Percentiles rank a stretch among this genome's conserved stretches.
Evolutionary conservation across 2,797 vertebrate genomes (phyloP).

Genomic region (Trachops cirrhosus): DNA sequence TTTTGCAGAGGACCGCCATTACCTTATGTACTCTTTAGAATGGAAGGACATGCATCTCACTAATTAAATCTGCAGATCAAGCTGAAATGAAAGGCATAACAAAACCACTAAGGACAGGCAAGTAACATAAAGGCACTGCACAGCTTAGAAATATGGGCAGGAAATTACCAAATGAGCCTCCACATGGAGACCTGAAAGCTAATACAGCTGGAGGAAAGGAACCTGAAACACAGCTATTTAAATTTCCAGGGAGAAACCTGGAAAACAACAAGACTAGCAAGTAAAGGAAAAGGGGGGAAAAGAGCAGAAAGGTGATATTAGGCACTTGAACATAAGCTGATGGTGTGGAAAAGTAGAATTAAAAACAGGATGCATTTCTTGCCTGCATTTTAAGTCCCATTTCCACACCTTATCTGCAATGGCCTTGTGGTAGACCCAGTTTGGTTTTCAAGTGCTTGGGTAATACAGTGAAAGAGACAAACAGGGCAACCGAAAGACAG

Average conservation of each 20-base stretch:
- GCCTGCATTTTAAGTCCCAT: not conserved
- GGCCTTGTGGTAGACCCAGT: not conserved
- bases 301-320: conserved; percentile 32
- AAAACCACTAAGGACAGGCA: conserved; percentile 64
- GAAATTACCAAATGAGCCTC: conserved; percentile 68
- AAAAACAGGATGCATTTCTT: not conserved
- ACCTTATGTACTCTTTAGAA: conserved; percentile 31
- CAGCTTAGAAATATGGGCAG: conserved; percentile 58
- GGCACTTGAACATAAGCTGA: conserved; percentile 11
- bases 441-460: not conserved
- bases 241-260: conserved; percentile 51
- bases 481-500: not conserved
- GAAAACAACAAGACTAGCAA: not conserved
- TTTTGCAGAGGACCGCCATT: not conserved
- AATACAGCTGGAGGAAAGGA: conserved; percentile 49
- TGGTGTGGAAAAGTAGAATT: not conserved
- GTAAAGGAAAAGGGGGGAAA: not conserved
- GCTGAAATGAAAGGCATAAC: conserved; percentile 70
- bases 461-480: not conserved
- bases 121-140: conserved; percentile 43
- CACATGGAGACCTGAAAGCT: conserved; percentile 19
- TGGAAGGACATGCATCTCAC: conserved; percentile 14
- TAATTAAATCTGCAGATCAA: conserved; percentile 77
- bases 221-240: conserved; percentile 36
- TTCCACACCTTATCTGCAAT: not conserved